Base-by-base conservation (phyloP, 2,797 vertebrate species). In the Enoplosus armatus region DNA sequence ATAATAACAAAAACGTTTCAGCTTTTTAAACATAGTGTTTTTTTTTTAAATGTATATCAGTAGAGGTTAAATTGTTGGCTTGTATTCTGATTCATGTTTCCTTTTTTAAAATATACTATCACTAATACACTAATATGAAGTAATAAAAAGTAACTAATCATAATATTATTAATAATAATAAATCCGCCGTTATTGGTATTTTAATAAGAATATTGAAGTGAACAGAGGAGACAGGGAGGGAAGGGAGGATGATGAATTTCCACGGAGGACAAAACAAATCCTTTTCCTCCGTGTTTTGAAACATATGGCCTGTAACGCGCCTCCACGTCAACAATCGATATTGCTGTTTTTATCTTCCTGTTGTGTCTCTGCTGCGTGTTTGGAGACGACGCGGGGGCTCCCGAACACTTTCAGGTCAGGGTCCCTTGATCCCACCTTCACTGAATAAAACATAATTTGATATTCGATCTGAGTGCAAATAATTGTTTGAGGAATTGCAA, bases 251-350 rank as follows among this genome's bases (percentile, higher is more conserved):
- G 82, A 84, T 85, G 76, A 80, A 87, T 89, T 72, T 87, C 77
- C 72, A 86, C 72, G 39, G 66, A 83, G 75, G 81, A 82, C 76
- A 66, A 83, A 83, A 80, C 69, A 85, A 87, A 87, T 83, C 50
- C 41, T 72, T 85, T 79, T 48, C 69, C 67, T 84, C 47, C 31
- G 35, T 74, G 78, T 81, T 84, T 69, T 80, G 8, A 74, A 84
- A 77, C 77, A 84, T 64, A 53, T 85, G 84, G 82, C 64, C 62
- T 81, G 56, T 79, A 74, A 84, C 24, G 63, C 72, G 69, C 87
- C 76, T 80, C 79, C 76, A 90, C 78, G 79, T 93, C 90, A 90
- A 75, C 85, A 90, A 93, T 94, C 92, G 81, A 94, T 95, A 92
- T 56, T 75, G 20, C 48, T 84, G 53, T 77, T 82, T 86, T 72